Percentiles rank a stretch among this genome's conserved stretches.
These are phyloP conservation scores for Charadrius vociferus DNA, from an alignment of 2,113 vertebrate species.

Conservation along the genomic window DNA sequence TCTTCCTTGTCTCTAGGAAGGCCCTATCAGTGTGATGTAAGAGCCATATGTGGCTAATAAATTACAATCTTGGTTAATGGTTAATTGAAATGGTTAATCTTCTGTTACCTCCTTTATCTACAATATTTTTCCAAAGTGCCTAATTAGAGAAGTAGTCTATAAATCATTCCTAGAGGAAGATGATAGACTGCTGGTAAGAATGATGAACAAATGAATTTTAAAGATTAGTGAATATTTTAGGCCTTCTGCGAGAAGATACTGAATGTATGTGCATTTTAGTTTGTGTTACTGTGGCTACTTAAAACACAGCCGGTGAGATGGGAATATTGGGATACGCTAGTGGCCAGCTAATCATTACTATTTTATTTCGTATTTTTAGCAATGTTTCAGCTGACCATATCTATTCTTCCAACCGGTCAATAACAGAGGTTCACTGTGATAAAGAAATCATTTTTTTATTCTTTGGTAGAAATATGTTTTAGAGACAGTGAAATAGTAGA, in stretches of 20 bases:
- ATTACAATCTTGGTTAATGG: neutral
- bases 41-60: neutral
- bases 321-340: no score
- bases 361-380: neutral
- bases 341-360: neutral
- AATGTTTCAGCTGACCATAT: neutral
- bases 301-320: no score
- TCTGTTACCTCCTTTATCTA: neutral
- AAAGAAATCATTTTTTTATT: neutral
- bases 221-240: neutral
- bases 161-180: neutral
- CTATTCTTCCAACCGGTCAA: neutral
- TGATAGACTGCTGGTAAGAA: neutral
- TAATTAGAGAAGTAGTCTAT: neutral
- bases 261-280: neutral
- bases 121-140: neutral
- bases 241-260: neutral
- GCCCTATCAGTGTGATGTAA: neutral
- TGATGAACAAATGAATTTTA: neutral
- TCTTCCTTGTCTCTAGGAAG: neutral
- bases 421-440: neutral
- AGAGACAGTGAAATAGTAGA: neutral
- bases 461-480: neutral
- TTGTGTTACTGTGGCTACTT: neutral
- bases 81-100: slow-evolving; percentile 4